A percentile compares a stretch with the other conserved stretches of the same genome.
phyloP scores from a whole-genome alignment of 2,797 vertebrate species.

The Gallirallus australis region DNA sequence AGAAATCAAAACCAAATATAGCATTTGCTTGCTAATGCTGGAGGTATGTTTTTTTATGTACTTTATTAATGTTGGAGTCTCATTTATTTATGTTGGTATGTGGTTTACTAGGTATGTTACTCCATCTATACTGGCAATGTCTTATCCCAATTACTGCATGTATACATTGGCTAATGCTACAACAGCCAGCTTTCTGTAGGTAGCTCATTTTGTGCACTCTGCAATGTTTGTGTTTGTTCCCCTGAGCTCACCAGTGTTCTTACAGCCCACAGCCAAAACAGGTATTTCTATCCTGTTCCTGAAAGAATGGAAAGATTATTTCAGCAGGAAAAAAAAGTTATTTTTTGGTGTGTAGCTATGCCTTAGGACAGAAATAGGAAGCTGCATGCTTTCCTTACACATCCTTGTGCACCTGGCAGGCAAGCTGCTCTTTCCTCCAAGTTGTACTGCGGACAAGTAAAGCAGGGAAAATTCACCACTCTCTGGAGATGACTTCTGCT shows the following conservation, averaged over 20 bases:
- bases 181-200: neutral
- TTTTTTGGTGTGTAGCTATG: neutral
- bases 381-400: neutral
- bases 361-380: neutral
- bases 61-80: neutral
- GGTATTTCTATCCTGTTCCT: neutral
- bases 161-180: neutral
- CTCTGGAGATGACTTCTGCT: neutral
- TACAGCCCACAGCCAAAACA: fast-evolving
- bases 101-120: neutral
- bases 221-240: neutral
- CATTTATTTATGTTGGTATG: neutral
- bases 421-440: neutral
- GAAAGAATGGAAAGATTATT: neutral
- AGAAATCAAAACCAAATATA: neutral
- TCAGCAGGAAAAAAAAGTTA: neutral
- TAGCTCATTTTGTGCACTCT: neutral
- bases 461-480: neutral
- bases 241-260: neutral
- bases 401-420: fast-evolving
- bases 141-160: neutral
- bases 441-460: neutral
- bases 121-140: neutral
- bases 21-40: neutral
- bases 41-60: neutral